A percentile compares a stretch with the other conserved stretches of the same genome.
Conservation (phyloP, 2,888 invertebrate genomes). For the Orthosia gracilis region DNA sequence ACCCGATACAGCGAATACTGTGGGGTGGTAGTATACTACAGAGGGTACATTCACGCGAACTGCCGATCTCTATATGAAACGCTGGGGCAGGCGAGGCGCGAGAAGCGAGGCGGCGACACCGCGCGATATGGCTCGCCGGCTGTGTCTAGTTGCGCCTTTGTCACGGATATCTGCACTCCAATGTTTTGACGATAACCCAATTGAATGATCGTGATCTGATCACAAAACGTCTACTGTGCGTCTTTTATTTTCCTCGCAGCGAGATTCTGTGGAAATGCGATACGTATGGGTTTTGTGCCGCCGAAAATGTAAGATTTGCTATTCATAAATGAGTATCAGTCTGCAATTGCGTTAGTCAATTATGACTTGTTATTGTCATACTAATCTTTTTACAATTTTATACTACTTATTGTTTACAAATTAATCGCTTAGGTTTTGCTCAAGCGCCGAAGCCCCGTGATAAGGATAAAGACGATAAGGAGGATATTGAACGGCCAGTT, state of each 20-base stretch:
- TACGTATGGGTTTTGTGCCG: conserved; percentile 33
- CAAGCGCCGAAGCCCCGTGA: conserved; percentile 74
- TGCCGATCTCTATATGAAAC: conserved; percentile 60
- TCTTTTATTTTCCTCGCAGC: conserved; percentile 52
- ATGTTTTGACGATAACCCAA: conserved; percentile 72
- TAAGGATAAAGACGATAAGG: conserved; percentile 86
- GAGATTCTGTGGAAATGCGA: conserved; percentile 54
- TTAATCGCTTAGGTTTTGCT: conserved; percentile 2
- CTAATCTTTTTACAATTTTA: not conserved
- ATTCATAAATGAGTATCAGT: conserved; percentile 3
- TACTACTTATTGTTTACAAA: not conserved
- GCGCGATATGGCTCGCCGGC: conserved; percentile 45
- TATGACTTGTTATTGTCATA: conserved; percentile 10
- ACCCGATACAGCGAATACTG: conserved; percentile 66
- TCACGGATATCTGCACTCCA: conserved; percentile 69
- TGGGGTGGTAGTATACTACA: conserved; percentile 61
- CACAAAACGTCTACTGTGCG: conserved; percentile 55
- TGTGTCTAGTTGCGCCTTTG: conserved; percentile 66
- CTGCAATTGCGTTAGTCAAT: not conserved
- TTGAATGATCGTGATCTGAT: conserved; percentile 66
- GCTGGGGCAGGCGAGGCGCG: conserved; percentile 21
- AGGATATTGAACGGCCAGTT: conserved; percentile 80
- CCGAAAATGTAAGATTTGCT: conserved; percentile 20
- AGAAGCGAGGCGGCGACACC: conserved; percentile 50
- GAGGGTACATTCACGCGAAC: conserved; percentile 50